A percentile compares a stretch with the other conserved stretches of the same genome.
Evolutionary conservation across 2,113 vertebrate species (phyloP).

Genomic region (Sander vitreus): DNA sequence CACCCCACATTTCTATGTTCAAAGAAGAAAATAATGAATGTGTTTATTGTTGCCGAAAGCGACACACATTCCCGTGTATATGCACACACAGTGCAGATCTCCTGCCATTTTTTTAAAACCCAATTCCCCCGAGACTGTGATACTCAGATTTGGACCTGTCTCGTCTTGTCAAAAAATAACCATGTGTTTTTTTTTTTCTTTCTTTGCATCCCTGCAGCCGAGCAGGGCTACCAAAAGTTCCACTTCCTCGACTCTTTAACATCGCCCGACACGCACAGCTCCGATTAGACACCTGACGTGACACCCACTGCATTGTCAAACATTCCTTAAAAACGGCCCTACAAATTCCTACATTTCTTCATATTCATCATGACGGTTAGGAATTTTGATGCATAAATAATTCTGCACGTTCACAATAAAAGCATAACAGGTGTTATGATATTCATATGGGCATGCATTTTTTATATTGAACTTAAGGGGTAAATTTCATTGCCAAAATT

Average conservation of each 20-base stretch:
- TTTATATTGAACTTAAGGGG: constrained; percentile 53
- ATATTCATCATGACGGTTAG: constrained; percentile 9
- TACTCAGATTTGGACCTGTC: constrained; percentile 50
- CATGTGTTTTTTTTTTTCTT: constrained; percentile 3
- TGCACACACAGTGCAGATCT: constrained; percentile 52
- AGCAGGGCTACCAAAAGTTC: constrained; percentile 16
- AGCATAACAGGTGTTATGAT: constrained; percentile 22
- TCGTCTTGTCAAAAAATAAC: constrained; percentile 63
- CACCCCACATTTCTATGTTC: constrained; percentile 62
- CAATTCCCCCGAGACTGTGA: constrained; percentile 52
- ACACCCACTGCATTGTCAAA: constrained; percentile 35
- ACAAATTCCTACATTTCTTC: neutral
- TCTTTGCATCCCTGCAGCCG: constrained; percentile 20
- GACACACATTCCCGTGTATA: constrained; percentile 27
- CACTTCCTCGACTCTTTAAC: constrained; percentile 23
- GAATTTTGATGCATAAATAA: constrained; percentile 37
- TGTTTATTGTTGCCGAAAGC: constrained; percentile 77
- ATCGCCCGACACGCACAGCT: constrained; percentile 15
- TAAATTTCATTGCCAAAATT: constrained; percentile 40
- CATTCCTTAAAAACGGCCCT: neutral
- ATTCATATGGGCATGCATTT: constrained; percentile 44
- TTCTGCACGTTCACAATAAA: constrained; percentile 16
- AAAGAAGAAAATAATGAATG: constrained; percentile 76
- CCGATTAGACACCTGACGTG: constrained; percentile 25
- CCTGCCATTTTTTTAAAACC: constrained; percentile 60